Base-by-base conservation (phyloP, 2,113 vertebrate genomes). In the Hypocryptadius cinnamomeus region DNA sequence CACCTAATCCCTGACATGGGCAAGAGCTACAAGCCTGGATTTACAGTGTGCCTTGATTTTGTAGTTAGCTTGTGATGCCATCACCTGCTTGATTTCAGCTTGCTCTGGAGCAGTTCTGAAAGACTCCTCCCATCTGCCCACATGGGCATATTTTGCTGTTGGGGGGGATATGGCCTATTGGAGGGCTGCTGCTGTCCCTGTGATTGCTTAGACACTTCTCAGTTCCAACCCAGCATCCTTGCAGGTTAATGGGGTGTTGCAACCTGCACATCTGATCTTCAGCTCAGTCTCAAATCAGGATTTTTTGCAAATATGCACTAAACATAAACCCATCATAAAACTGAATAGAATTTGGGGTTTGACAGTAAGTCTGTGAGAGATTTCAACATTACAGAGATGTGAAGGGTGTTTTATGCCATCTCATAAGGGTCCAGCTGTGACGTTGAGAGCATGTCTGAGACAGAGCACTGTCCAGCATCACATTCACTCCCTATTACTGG, bases 71-170 rank as follows among this genome's bases (percentile, higher is more conserved):
- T 78, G 20, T 45, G 61, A 85, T 76, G 15, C 30, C 17, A 31
- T 44, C 68, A 37, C 25, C 59, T 11, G 3, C 37, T 23, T 7
- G 3, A 23, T 30, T 79, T 85, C 1, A 1, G 10, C 19, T 42
- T 39, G 3, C 42, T 87, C 50, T 59, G 56, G 20, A 28, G 10
- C 33, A 83, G 54, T 16, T 33, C 53, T 79, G 37, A 37, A 68
- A 86, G n/a, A 39, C 13, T 25, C 9, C 8, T 39, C 14, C 25
- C 1, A 1, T n/a, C 27, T 23, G 22, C 13, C 33, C 40, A 16
- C 0, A 0, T 3, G 18, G 24, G 9, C 12, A 45, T 2, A 35
- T 85, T 71, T 31, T 60, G 48, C 8, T 8, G 0, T 17, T 28
- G 37, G 25, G 48, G 13, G 14, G 18, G 13, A 31, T 15, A 11